Evolutionary conservation across 1,140 invertebrate genomes (phyloP), one percentile per base, ranked within the genome.

Genomic region (Lucilia sericata): DNA sequence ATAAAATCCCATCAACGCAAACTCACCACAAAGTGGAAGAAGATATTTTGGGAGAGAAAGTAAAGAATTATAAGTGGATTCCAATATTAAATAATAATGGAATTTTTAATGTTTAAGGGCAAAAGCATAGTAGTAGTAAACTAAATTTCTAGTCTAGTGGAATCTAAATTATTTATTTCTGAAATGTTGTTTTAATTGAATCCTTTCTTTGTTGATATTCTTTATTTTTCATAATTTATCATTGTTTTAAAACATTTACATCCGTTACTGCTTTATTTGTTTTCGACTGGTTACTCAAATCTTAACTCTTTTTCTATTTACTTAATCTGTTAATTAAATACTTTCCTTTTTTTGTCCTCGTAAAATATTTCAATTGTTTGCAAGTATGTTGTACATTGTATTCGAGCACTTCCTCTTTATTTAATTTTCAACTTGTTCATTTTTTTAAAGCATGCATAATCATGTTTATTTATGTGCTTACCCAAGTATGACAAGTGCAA

Each of bases 401-500:
- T 60, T 17, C n/a, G 55, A n/a, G 14, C n/a, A 60, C n/a, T 60
- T 60, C 55, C 55, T 60, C n/a, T 60, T 60, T 60, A 60, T 60
- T 60, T 60, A 60, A 60, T 60, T 60, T 60, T 5, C 17, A 60
- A n/a, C n/a, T 60, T 14, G 55, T 60, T 30, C 25, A 2, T 30
- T 30, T 30, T 70, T 70, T 70, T 70, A 25, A 70, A 70, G 65
- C 65, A 70, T 19, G 65, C 65, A 70, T 70, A 70, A 70, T 70
- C 65, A 21, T 70, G 65, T 70, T 70, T 70, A 70, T 70, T 70
- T 70, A 70, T 70, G 9, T 70, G 65, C 65, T 70, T 70, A 70
- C n/a, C 65, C 65, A 70, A 70, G 65, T 70, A 70, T 70, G 12
- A 70, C 65, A 70, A 70, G 65, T 70, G 65, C 65, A 70, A 70